phyloP scores from a whole-genome alignment of 2,888 invertebrate genomes.

The Hylaea fasciaria region DNA sequence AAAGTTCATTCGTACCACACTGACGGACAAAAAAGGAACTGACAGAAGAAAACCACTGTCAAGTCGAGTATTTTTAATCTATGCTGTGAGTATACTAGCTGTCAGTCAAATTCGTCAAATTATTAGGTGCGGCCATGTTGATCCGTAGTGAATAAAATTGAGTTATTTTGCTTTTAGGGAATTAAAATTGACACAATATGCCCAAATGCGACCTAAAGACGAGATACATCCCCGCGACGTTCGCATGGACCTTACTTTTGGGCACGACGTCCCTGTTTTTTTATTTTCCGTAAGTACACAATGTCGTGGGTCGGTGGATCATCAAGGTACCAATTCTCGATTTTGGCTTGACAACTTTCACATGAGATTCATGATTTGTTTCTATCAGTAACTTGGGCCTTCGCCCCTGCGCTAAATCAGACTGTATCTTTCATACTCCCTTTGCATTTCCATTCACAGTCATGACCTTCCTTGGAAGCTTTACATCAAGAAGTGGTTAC shows the following conservation, averaged over 20 bases:
- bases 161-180: slow-evolving; percentile 78
- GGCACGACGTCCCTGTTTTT: slow-evolving; percentile 97
- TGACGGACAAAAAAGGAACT: too few relatives aligned
- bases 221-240: slow-evolving; percentile 98
- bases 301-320: slow-evolving; percentile 55
- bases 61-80: too few relatives aligned
- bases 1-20: too few relatives aligned
- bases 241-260: slow-evolving; percentile 98
- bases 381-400: slow-evolving; percentile 73
- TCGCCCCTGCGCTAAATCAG: slow-evolving; percentile 59
- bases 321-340: slow-evolving; percentile 66
- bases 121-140: slow-evolving; percentile 87
- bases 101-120: slow-evolving; percentile 76
- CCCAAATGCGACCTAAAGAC: slow-evolving; percentile 98
- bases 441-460: slow-evolving; percentile 16
- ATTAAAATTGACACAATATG: slow-evolving; percentile 87
- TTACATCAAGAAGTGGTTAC: slow-evolving; percentile 18
- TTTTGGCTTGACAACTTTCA: slow-evolving; percentile 82
- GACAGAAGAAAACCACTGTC: neutral
- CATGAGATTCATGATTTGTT: slow-evolving; percentile 72
- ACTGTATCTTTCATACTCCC: slow-evolving; percentile 41
- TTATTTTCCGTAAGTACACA: slow-evolving; percentile 97
- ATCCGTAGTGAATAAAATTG: slow-evolving; percentile 82
- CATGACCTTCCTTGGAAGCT: slow-evolving; percentile 29
- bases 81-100: too few relatives aligned